A percentile compares a stretch with the other conserved stretches of the same genome.
phyloP scores from a whole-genome alignment of 1,140 invertebrate species.

The Steinernema khuongi region DNA sequence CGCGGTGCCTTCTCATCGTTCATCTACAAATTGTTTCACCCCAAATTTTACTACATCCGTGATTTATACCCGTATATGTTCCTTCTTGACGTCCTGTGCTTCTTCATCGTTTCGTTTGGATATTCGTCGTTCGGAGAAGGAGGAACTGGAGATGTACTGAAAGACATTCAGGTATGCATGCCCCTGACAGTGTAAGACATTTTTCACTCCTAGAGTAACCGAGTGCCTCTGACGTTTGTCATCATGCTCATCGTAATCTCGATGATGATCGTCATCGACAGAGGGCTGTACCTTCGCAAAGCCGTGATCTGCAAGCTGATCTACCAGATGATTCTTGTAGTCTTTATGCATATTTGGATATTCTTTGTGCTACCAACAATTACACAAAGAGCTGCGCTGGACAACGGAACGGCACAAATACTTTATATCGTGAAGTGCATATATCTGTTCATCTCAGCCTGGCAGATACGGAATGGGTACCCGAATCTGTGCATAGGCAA shows the following conservation, averaged over 20 bases:
- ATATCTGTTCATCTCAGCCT: conserved; percentile 56
- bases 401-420: conserved; percentile 43
- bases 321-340: conserved; percentile 83
- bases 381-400: conserved; percentile 67
- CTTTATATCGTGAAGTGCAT: conserved; percentile 56
- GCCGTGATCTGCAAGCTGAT: conserved; percentile 79
- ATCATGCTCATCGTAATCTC: conserved; percentile 87
- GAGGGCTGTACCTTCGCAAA: conserved; percentile 90
- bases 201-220: conserved; percentile 80
- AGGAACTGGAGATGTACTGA: conserved; percentile 36
- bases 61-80: conserved; percentile 99
- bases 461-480: conserved; percentile 58
- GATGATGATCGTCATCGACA: conserved; percentile 84
- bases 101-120: conserved; percentile 90
- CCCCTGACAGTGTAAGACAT: conserved; percentile 33
- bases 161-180: conserved; percentile 32
- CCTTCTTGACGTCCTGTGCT: conserved; percentile 94
- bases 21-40: conserved; percentile 72
- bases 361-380: conserved; percentile 88
- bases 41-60: conserved; percentile 73
- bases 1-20: conserved; percentile 62
- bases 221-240: conserved; percentile 85
- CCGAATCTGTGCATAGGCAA: conserved; percentile 55
- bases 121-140: conserved; percentile 75
- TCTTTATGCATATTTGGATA: conserved; percentile 92